A percentile compares a stretch with the other conserved stretches of the same genome.
Conservation (phyloP, 2,113 vertebrate species). For the Halichoeres trimaculatus region DNA sequence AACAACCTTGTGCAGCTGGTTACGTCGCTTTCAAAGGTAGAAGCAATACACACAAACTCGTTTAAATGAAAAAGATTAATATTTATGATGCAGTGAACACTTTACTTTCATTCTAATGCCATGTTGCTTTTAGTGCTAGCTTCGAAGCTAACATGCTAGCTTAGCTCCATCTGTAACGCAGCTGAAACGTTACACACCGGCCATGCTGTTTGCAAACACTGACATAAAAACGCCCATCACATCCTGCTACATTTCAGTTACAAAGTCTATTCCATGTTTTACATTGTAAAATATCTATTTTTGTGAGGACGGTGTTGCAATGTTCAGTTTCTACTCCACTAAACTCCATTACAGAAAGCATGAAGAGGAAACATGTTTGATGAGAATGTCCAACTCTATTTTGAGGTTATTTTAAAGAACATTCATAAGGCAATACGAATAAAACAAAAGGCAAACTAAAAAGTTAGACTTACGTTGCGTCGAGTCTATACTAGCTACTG, state of each 20-base stretch:
- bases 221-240: background rate
- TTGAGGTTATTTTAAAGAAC: background rate
- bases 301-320: background rate
- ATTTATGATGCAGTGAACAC: background rate
- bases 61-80: fast-evolving
- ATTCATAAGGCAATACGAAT: fast-evolving
- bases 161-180: constrained; percentile 17
- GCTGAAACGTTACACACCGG: constrained; percentile 1
- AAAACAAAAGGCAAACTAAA: fast-evolving
- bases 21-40: too few relatives aligned
- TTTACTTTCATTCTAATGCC: background rate
- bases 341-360: constrained; percentile 4
- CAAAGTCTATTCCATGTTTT: background rate
- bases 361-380: background rate
- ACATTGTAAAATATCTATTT: background rate
- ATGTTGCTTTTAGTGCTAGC: constrained; percentile 19
- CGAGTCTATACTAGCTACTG: background rate
- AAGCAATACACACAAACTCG: background rate
- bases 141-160: constrained; percentile 52
- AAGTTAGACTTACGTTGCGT: constrained; percentile 49
- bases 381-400: background rate
- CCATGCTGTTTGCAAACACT: background rate
- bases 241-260: background rate
- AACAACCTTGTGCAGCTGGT: background rate
- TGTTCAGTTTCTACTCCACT: background rate